Base-by-base conservation (phyloP, 1,140 invertebrate species). In the Batillaria attramentaria region DNA sequence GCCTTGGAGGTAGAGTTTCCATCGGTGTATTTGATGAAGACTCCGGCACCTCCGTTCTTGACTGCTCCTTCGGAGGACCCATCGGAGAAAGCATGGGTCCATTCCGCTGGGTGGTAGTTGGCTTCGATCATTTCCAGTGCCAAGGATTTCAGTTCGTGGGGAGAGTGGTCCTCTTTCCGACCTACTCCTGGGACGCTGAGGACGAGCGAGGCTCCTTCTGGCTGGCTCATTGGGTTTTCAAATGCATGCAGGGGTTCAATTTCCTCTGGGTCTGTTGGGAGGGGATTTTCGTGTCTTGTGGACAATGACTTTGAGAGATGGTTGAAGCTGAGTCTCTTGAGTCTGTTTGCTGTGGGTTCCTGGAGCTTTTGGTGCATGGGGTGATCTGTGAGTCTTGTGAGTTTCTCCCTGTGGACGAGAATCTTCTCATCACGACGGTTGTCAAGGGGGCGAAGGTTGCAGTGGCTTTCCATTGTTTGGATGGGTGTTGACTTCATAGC, bases 71-170 rank as follows among this genome's bases (percentile, higher is more conserved):
- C 60, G 41, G 16, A 60, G 10, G 60, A 77, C n/a, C 76, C 76
- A 77, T 77, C 62, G 28, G 76, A 46, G 76, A 70, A 77, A n/a
- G 35, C 41, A 28, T 68, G 76, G 41, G 65, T 77, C 76, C 76
- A 77, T n/a, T 24, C 24, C 6, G 24, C 28, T 6, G 41, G 8
- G 41, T 60, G 35, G 65, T 77, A 77, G n/a, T 28, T 6, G 13
- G 41, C 18, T 28, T 72, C 41, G 35, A 78, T 37, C 46, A 39
- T 72, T 0, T 78, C 77, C 77, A 77, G 41, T 42, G 76, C 69
- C 18, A 68, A 62, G 31, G 76, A 41, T 42, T 35, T 77, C 33
- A 66, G 65, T 13, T 16, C 39, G 65, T 66, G 31, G 1, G 35
- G 33, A 35, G 8, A 37, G 10, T 66, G 65, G 65, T 66, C 65